These are phyloP conservation scores for Drosophila pseudoobscura DNA, from an alignment of 1,140 invertebrate genomes.

Conservation along the genomic window DNA sequence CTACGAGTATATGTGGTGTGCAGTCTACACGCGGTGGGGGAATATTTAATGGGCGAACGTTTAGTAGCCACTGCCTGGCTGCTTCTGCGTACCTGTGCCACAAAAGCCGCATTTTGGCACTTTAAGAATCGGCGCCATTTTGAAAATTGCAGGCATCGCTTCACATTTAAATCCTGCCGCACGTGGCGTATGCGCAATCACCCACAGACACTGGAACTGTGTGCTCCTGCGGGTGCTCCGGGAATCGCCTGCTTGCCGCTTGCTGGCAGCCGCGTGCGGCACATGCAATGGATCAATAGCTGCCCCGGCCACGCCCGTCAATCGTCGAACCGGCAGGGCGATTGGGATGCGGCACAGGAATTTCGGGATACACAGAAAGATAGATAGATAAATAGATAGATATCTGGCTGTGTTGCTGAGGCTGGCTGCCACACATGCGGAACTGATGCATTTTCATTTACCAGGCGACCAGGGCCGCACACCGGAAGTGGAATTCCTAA, in stretches of 20 bases:
- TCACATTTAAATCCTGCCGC: constrained; percentile 54
- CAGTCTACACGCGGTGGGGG: too few species aligned
- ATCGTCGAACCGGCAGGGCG: background rate
- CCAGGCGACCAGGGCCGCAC: constrained; percentile 57
- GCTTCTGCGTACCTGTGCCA: constrained; percentile 65
- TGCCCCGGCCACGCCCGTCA: constrained; percentile 67
- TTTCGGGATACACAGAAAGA: background rate
- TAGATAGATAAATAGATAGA: constrained; percentile 16
- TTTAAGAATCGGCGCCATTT: constrained; percentile 81
- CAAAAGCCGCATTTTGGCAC: constrained; percentile 77
- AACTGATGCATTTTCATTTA: constrained; percentile 82
- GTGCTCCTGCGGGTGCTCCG: constrained; percentile 19
- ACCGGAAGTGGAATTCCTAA: constrained; percentile 74
- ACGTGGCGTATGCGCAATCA: constrained; percentile 32
- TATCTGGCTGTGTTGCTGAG: constrained; percentile 30
- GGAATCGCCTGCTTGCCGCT: constrained; percentile 20
- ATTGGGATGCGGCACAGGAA: background rate
- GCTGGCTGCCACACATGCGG: constrained; percentile 76
- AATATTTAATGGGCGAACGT: background rate
- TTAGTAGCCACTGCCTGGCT: constrained; percentile 11
- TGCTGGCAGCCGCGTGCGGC: constrained; percentile 52
- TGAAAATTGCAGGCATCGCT: constrained; percentile 54
- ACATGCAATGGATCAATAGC: constrained; percentile 79
- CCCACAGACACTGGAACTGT: background rate
- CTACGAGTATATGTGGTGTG: too few species aligned